Conservation (phyloP, 2,797 vertebrate genomes). For the Chaetophractus vellerosus region DNA sequence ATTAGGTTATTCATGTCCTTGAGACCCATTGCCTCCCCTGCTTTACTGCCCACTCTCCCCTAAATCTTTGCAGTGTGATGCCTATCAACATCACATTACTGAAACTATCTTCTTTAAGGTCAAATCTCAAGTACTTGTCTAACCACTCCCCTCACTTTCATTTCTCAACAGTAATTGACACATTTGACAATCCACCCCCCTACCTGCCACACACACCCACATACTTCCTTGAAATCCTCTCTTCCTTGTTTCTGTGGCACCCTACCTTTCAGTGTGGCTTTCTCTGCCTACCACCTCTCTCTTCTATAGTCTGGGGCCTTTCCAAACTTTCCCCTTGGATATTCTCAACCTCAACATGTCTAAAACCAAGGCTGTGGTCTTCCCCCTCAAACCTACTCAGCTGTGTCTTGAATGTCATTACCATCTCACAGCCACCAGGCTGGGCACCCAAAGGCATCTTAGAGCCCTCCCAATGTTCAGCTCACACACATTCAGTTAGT, state of each 20-base stretch:
- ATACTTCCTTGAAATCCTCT: slow-evolving; percentile 17
- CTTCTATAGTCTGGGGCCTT: not conserved
- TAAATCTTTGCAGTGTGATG: not conserved
- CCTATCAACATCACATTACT: not conserved
- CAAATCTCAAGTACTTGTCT: slow-evolving; percentile 25
- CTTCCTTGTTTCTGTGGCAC: not conserved
- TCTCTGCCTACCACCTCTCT: not conserved
- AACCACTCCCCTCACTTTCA: not conserved
- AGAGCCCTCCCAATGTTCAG: not conserved
- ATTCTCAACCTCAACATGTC: not conserved
- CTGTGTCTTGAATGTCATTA: not conserved
- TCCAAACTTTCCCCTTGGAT: not conserved
- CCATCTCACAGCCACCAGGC: not conserved
- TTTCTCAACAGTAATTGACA: slow-evolving; percentile 50
- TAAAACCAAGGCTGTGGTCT: not conserved
- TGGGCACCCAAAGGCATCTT: not conserved
- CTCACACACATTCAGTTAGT: not conserved
- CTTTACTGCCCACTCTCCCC: not conserved
- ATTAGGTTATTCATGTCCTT: not conserved
- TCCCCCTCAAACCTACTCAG: not conserved
- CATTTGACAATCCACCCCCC: not conserved
- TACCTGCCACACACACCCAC: not conserved
- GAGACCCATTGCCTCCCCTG: not conserved
- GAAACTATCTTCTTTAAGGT: slow-evolving; percentile 37
- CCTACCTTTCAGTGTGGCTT: not conserved